These are phyloP conservation scores for Yoshiicerus persimilis DNA, from an alignment of 1,140 invertebrate species.

Conservation along the genomic window DNA sequence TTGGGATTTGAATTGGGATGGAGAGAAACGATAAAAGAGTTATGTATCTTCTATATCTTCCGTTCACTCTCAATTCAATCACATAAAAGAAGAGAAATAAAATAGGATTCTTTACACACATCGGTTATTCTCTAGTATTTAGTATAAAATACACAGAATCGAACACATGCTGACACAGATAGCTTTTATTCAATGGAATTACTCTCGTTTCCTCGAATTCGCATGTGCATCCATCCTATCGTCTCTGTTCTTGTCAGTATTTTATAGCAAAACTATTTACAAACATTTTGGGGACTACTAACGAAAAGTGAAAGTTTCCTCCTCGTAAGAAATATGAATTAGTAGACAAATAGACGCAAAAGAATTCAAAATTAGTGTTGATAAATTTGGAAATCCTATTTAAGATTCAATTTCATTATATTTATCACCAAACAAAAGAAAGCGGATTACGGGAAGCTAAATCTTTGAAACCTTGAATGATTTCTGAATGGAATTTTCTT, in stretches of 20 bases:
- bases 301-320: no score
- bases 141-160: neutral
- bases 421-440: neutral
- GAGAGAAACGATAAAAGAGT: neutral
- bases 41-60: neutral
- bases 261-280: no score
- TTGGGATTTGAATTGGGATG: neutral
- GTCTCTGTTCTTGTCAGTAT: no score
- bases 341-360: no score
- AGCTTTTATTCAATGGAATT: neutral
- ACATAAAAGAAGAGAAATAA: neutral
- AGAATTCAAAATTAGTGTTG: no score
- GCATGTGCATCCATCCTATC: no score
- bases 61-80: neutral
- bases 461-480: no score
- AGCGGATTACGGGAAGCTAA: neutral
- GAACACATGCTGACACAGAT: neutral
- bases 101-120: neutral
- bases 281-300: no score
- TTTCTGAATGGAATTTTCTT: no score
- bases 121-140: neutral
- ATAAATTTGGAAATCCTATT: neutral
- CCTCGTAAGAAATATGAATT: no score
- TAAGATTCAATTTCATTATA: neutral
- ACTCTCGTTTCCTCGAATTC: no score